Evolutionary conservation across 2,113 vertebrate species (phyloP), one percentile per base, ranked within the genome.

Genomic region (Podilymbus podiceps): DNA sequence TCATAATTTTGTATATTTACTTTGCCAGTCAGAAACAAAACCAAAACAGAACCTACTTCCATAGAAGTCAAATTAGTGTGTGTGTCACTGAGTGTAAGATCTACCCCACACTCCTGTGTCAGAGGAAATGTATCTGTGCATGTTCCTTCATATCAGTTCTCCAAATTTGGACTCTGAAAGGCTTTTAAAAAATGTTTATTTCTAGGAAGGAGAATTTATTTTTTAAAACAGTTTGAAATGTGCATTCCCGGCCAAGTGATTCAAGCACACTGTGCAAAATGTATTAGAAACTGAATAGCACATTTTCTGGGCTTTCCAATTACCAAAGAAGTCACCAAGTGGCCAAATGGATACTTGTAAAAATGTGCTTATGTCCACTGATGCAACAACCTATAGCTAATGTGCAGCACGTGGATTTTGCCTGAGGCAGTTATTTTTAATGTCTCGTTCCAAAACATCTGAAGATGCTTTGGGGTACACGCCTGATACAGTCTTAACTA

Each of bases 21-120:
- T 85, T 93, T 87, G 35, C 33, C 40, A 78, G 60, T 60, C 66
- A 82, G 77, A 89, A 94, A 83, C 30, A 87, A 89, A 95, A 64
- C 49, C 2, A 8, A 71, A 91, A 16, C 12, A 62, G 46, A 60
- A 17, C 14, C 24, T 89, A 11, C 40, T 80, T 73, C 52, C 56
- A 47, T 63, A 71, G 64, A 64, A 79, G 19, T 78, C 0, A 0
- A 60, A 22, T 68, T 62, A 27, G 12, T n/a, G 35, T 9, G 6
- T 35, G 28, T 59, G 19, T 82, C 53, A 6, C n/a, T 66, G 27
- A 7, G 7, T 83, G 17, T 11, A 49, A 27, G 47, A 28, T 69
- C 53, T 73, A 5, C 46, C 56, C 35, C 35, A 38, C 17, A 23
- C 6, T 68, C 31, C 47, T 16, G 7, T 74, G 35, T 76, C 62